Base-by-base conservation (phyloP, 2,113 vertebrate species). In the Nycticryphes semicollaris region DNA sequence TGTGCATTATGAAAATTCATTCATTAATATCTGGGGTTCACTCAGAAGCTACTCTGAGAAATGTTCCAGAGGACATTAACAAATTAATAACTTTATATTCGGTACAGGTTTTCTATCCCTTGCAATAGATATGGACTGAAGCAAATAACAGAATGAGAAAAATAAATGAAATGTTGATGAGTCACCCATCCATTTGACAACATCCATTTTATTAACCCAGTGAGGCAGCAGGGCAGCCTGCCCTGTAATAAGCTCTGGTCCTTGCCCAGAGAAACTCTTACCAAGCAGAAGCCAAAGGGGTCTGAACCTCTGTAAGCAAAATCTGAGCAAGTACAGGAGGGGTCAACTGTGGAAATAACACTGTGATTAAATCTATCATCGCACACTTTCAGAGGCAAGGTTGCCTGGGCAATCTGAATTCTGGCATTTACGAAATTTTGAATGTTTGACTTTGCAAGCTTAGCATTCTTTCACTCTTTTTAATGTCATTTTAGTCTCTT, bases 391-490 rank as follows among this genome's bases (percentile, higher is more conserved):
- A 84, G 83, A 78, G 78, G 39, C 9, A 75, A 75, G 30, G 51
- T 84, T 95, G 70, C 43, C 75, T 31, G n/a, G 51, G 53, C 31
- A 85, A 56, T 77, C 28, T 53, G 47, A 88, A 88, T 93, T 69
- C 59, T 67, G 72, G 47, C 14, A 77, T 92, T 93, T 63, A 66
- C 19, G 53, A 60, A 31, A 86, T 80, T 94, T 84, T 90, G 37
- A 78, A 23, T 92, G 78, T 88, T 92, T 90, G 50, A 74, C 37
- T 94, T 94, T 43, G 56, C 72, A 89, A 84, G 75, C 70, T 83
- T 92, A 90, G 35, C 54, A 67, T 93, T 95, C 67, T 88, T 91
- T 86, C 50, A 63, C 21, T 90, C 43, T 43, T 90, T 85, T 67
- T 82, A 69, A 59, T 85, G 67, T 69, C 6, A 80, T 85, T 90